Evolutionary conservation across 2,888 invertebrate species (phyloP), one percentile per base, ranked within the genome.

Genomic region (Matsumyia berberina): DNA sequence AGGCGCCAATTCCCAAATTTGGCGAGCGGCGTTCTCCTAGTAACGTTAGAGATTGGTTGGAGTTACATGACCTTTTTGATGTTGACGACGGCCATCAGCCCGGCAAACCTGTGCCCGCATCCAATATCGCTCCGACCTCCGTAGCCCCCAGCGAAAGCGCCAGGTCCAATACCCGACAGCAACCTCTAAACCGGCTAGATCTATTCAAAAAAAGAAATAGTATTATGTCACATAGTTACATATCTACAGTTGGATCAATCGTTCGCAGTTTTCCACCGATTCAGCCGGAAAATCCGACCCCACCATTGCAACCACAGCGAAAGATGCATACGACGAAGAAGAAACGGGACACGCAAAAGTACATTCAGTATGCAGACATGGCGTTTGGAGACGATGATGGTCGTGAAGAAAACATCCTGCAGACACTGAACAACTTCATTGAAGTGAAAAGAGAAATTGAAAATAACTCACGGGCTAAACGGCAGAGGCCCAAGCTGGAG

Each of bases 41-140:
- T 86, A 91, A 91, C 76, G 92, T 92, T 11, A 88, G 88, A 74
- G 92, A 92, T 87, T 92, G 92, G 92, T 88, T 92, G 60, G 91
- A 91, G 66, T 81, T 91, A 46, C 91, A 91, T 46, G 90, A 90
- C 80, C 88, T 89, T 6, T 90, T 90, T 39, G 88, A 90, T 60
- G 85, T 73, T 9, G 73, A 78, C 2, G 87, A 87, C 37, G 51
- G 57, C 9, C 69, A 60, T 2, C 35, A 24, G 4, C 35, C 33
- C 5, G 39, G 15, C n/a, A 74, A 46, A 37, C 8, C 24, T 5
- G 33, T 24, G 5, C 29, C 35, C 19, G 51, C 42, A 57, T 19
- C 55, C 5, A 44, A 53, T 67, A 64, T 67, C 19, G 29, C 51
- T 55, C 3, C 60, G 58, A 17, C 42, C 35, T 37, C 77, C 51